Conservation (phyloP, 2,797 vertebrate species). For the Varecia variegata region DNA sequence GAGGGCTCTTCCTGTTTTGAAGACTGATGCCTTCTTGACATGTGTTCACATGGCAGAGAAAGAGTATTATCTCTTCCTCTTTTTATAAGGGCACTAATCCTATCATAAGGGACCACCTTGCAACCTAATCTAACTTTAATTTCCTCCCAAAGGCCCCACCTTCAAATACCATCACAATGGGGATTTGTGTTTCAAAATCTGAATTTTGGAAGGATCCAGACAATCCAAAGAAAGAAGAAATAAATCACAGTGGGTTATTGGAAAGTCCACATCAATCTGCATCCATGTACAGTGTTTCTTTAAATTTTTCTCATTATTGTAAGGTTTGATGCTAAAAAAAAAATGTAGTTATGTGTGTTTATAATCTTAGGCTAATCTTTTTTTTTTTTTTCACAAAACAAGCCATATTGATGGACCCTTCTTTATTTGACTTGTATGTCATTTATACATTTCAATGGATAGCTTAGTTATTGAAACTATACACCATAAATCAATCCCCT, state of each 20-base stretch:
- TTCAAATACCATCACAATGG: not conserved
- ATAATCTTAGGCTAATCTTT: not conserved
- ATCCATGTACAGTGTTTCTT: not conserved
- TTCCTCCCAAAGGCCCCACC: not conserved
- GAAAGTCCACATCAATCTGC: not conserved
- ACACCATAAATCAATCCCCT: not conserved
- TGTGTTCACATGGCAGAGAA: not conserved
- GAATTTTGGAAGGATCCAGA: not conserved
- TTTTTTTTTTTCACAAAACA: not conserved
- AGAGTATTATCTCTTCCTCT: not conserved
- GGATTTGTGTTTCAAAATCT: not conserved
- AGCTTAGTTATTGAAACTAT: not conserved
- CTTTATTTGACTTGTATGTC: not conserved
- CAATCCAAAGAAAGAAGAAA: not conserved
- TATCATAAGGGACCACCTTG: not conserved
- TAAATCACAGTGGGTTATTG: not conserved
- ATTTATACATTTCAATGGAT: not conserved
- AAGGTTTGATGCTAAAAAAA: conserved; percentile 1
- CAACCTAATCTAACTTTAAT: not conserved
- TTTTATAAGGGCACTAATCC: not conserved
- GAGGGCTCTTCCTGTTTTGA: not conserved
- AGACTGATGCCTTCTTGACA: not conserved
- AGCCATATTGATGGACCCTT: not conserved
- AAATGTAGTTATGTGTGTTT: not conserved
- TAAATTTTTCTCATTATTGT: not conserved